Percentiles rank a stretch among this genome's conserved stretches.
Evolutionary conservation across 2,797 vertebrate genomes (phyloP).

Genomic region (Sebastes miniatus): DNA sequence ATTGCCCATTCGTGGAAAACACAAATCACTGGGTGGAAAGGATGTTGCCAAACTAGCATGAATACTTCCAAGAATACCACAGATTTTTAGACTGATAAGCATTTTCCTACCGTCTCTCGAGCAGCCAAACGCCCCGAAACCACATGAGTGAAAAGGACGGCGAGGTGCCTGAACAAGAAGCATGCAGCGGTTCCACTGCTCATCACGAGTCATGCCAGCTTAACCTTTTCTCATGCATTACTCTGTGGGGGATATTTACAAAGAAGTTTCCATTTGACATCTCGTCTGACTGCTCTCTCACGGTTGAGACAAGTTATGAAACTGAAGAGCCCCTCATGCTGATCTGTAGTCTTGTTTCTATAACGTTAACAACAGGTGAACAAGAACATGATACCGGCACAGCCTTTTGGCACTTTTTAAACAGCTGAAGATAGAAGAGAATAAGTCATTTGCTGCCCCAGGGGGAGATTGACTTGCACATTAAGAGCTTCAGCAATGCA

Average conservation of each 20-base stretch:
- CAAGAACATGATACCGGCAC: not conserved
- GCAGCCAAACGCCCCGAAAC: slow-evolving; percentile 1
- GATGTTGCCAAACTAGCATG: not conserved
- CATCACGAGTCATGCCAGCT: not conserved
- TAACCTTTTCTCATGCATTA: not conserved
- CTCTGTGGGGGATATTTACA: not conserved
- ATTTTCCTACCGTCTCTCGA: not conserved
- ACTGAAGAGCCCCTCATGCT: not conserved
- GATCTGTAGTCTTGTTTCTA: not conserved
- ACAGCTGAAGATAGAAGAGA: slow-evolving; percentile 12
- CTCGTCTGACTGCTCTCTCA: not conserved
- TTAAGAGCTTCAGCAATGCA: slow-evolving; percentile 16
- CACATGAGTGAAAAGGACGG: not conserved
- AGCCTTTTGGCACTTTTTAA: not conserved
- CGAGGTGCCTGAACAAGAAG: not conserved
- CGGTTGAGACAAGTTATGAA: not conserved
- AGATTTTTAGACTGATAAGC: not conserved
- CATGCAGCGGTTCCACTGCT: not conserved
- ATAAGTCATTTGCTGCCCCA: slow-evolving; percentile 8
- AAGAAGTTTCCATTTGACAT: slow-evolving; percentile 7
- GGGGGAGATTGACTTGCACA: slow-evolving; percentile 10
- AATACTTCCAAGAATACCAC: not conserved
- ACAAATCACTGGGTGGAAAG: not conserved
- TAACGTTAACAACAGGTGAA: slow-evolving; percentile 18
- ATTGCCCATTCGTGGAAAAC: slow-evolving; percentile 6